Evolutionary conservation across 1,140 invertebrate genomes (phyloP).

Genomic region (Eubasilissa regina): DNA sequence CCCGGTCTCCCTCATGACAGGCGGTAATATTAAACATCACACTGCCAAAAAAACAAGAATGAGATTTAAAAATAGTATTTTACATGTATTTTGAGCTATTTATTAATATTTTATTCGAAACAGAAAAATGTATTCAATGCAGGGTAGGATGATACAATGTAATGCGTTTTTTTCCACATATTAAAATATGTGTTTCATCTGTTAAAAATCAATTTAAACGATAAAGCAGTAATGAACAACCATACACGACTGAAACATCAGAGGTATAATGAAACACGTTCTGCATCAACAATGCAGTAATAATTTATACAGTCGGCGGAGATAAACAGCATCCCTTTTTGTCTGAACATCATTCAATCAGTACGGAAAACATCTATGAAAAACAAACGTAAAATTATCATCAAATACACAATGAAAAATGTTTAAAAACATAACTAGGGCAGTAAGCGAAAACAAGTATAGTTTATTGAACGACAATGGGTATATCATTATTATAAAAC

Average conservation of each 20-base stretch:
- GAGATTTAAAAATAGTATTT: too few relatives aligned
- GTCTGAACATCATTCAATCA: too few relatives aligned
- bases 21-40: not conserved
- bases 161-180: too few relatives aligned
- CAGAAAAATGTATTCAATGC: too few relatives aligned
- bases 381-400: conserved; percentile 25
- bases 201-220: not conserved
- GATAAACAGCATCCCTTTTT: not conserved
- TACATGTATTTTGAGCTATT: too few relatives aligned
- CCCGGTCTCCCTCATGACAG: not conserved
- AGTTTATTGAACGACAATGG: not conserved
- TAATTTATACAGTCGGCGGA: not conserved
- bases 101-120: too few relatives aligned
- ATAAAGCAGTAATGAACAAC: not conserved
- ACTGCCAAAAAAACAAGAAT: too few relatives aligned
- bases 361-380: not conserved
- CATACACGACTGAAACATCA: conserved; percentile 1
- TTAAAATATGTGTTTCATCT: not conserved
- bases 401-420: conserved; percentile 9
- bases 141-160: too few relatives aligned
- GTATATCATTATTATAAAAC: not conserved
- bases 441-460: conserved; percentile 2
- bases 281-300: not conserved
- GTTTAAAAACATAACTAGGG: conserved; percentile 12
- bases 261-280: not conserved